Percentiles rank a stretch among this genome's conserved stretches.
Evolutionary conservation across 2,888 invertebrate genomes (phyloP).

Genomic region (Gymnocheta viridis): DNA sequence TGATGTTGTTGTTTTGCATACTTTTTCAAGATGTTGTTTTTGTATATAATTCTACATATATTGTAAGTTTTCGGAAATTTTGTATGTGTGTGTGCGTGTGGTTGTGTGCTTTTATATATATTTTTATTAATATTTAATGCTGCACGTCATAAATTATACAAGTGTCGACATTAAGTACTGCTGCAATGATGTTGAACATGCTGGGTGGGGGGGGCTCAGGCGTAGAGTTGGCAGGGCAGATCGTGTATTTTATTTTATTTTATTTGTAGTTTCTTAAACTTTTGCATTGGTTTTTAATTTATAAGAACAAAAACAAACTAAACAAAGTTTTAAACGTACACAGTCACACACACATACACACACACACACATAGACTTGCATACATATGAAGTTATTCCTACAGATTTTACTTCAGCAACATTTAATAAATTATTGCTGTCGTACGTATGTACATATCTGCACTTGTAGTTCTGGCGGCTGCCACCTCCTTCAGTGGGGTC

Average conservation of each 20-base stretch:
- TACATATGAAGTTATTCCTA: background rate
- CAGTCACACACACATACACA: background rate
- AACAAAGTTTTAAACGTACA: background rate
- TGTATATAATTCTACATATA: constrained; percentile 38
- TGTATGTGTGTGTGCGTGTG: constrained; percentile 5
- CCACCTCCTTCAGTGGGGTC: constrained; percentile 32
- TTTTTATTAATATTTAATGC: constrained; percentile 78
- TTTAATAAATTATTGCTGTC: constrained; percentile 56
- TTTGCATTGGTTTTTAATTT: constrained; percentile 64
- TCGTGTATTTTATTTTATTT: constrained; percentile 12
- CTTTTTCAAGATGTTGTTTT: constrained; percentile 18
- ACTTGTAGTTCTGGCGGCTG: background rate
- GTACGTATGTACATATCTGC: background rate
- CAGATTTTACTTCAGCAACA: background rate
- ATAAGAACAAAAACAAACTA: constrained; percentile 51
- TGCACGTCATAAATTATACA: constrained; percentile 79
- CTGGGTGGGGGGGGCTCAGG: background rate
- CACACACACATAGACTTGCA: background rate
- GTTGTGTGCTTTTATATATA: constrained; percentile 72
- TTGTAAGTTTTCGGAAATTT: constrained; percentile 43
- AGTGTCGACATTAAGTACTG: constrained; percentile 72
- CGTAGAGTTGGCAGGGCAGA: constrained; percentile 22
- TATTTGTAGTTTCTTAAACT: constrained; percentile 37
- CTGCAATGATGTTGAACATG: constrained; percentile 44
- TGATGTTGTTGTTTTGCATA: constrained; percentile 16